Conservation (phyloP, 2,797 vertebrate species). For the Manis pentadactyla region DNA sequence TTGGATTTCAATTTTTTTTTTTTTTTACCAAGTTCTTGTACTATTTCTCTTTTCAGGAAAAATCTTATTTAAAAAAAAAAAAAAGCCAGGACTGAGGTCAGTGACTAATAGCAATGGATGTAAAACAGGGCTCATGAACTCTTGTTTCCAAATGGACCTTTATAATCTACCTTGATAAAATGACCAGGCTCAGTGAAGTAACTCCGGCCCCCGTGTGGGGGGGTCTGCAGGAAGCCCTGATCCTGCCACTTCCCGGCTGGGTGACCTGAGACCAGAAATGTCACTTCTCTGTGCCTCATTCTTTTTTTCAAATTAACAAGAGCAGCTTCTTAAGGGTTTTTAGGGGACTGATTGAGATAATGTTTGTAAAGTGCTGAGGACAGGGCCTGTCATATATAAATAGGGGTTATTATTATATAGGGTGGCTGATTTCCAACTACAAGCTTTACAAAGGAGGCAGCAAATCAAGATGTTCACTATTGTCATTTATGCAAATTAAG, state of each 20-base stretch:
- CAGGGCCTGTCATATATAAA: not conserved
- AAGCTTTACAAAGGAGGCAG: conserved; percentile 42
- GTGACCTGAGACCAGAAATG: too few relatives aligned
- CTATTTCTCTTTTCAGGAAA: not conserved
- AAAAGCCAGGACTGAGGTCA: not conserved
- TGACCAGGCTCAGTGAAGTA: rapidly evolving
- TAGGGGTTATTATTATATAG: not conserved
- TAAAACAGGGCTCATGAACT: not conserved
- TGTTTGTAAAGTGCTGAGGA: not conserved
- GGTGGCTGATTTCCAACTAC: conserved; percentile 23
- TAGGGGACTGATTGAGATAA: not conserved
- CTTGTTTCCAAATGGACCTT: rapidly evolving
- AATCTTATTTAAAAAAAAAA: not conserved
- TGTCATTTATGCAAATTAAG: conserved; percentile 62
- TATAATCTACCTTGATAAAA: not conserved
- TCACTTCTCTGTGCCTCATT: not conserved
- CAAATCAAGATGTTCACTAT: not conserved
- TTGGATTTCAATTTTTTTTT: not conserved
- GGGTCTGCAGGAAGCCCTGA: rapidly evolving
- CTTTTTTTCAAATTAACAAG: too few relatives aligned
- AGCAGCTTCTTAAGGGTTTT: not conserved
- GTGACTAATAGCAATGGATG: too few relatives aligned
- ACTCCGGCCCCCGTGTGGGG: rapidly evolving
- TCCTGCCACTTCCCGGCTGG: not conserved
- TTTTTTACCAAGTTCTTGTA: not conserved